Percentiles rank a stretch among this genome's conserved stretches.
Conservation (phyloP, 2,797 vertebrate genomes). For the Cyprinella venusta region DNA sequence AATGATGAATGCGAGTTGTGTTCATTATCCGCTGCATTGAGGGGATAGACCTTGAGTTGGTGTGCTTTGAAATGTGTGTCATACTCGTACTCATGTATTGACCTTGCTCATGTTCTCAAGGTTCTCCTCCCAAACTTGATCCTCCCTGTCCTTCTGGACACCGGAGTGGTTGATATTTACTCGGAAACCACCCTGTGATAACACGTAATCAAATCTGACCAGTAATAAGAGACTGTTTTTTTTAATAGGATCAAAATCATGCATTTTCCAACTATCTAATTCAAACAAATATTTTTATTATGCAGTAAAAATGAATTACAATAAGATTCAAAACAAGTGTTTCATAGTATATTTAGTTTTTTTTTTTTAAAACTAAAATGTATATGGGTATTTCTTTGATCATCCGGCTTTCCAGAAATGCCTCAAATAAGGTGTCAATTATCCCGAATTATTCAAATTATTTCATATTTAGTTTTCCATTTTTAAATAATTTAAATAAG, state of each 20-base stretch:
- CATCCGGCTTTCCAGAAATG: no score
- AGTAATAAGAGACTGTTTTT: neutral
- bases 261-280: no score
- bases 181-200: neutral
- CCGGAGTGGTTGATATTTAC: constrained; percentile 20
- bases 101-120: constrained; percentile 13
- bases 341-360: neutral
- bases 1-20: constrained; percentile 37
- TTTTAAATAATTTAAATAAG: neutral
- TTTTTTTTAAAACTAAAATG: neutral
- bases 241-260: no score
- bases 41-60: constrained; percentile 9
- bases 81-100: neutral
- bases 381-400: neutral
- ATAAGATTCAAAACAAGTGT: no score
- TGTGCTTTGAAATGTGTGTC: constrained; percentile 20
- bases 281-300: no score
- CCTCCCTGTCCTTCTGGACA: neutral
- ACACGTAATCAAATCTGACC: neutral
- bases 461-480: neutral
- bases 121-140: constrained; percentile 11
- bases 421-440: neutral
- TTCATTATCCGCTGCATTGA: constrained; percentile 19
- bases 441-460: neutral
- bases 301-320: no score